These are phyloP conservation scores for human DNA, from an alignment of 2,113 vertebrate genomes.

Conservation along the genomic window GRCh38 chr6:35374001-35374500, in stretches of 20 bases:
- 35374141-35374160: not conserved
- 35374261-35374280: not conserved
- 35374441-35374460: too few species aligned
- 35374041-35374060: not conserved
- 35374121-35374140: not conserved
- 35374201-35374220: not conserved
- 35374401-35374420: too few species aligned
- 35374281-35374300: not conserved
- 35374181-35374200: not conserved
- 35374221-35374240: not conserved
- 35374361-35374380: not conserved
- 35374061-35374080: not conserved
- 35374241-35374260: not conserved
- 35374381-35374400: too few species aligned
- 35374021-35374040: not conserved
- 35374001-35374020: not conserved
- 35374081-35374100: not conserved
- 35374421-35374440: too few species aligned
- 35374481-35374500: too few species aligned
- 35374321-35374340: not conserved
- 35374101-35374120: not conserved
- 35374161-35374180: fast-evolving
- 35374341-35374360: not conserved
- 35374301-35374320: not conserved
- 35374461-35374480: too few species aligned